Evolutionary conservation across 2,888 invertebrate genomes (phyloP), one percentile per base, ranked within the genome.

Genomic region (Formica aserva): DNA sequence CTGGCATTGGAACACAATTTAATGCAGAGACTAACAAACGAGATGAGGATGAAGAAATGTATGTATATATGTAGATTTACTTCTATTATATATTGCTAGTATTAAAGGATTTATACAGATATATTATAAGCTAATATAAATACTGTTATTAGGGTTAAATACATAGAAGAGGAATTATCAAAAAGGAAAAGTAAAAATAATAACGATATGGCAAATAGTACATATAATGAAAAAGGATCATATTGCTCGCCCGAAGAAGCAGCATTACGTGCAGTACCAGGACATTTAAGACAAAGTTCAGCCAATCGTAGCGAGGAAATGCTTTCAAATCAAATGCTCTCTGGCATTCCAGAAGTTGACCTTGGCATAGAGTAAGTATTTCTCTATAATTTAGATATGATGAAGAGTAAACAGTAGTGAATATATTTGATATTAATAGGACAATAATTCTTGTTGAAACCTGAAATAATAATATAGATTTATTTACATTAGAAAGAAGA

Each of bases 251-350:
- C 98, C 0, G 98, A 98, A 95, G 98, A 98, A 95, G 98, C 98
- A 32, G 98, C 98, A 0, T 95, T 99, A 65, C 97, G 97, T 89
- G 97, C 98, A 3, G 96, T 99, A 22, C 99, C 99, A 1, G 98
- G 98, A 91, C 97, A 98, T 94, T 95, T 99, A 76, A 96, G 98
- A 84, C 97, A 97, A 83, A 98, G 98, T 1, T 97, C 98, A 0
- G 97, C 97, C 0, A 98, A 98, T 91, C 96, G 97, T 93, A 99
- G 98, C 1, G 99, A 99, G 95, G 99, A 99, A 95, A 99, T 99
- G 98, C 96, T 99, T 92, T 99, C 99, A 3, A 99, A 99, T 96
- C 99, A 99, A 96, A 99, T 99, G 99, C 96, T 99, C 5, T 99
- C 98, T 93, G 99, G 99, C 55, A 99, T 99, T 89, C 99, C 99